Evolutionary conservation across 2,888 invertebrate genomes (phyloP).

Genomic region (Campoplex capitator): DNA sequence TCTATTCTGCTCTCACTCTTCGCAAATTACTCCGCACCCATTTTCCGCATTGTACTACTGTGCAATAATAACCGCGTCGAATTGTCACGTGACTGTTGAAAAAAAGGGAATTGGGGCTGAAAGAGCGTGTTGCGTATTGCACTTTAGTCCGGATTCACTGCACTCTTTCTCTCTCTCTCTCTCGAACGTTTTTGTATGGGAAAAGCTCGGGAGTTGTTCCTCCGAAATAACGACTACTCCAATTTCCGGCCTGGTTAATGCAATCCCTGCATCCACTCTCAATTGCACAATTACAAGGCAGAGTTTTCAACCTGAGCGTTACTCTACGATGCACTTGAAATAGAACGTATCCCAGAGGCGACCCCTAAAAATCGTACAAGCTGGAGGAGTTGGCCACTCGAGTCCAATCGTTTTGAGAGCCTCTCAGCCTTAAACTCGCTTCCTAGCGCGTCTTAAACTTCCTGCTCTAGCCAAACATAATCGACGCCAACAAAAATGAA

Average conservation of each 20-base stretch:
- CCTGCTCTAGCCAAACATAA: neutral
- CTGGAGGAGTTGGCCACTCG: neutral
- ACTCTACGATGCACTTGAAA: neutral
- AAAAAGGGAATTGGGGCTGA: neutral
- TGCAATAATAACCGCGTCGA: slow-evolving; percentile 71
- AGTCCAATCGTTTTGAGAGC: neutral
- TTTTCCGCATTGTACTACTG: slow-evolving; percentile 65
- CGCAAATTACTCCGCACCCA: slow-evolving; percentile 64
- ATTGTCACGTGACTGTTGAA: slow-evolving; percentile 55
- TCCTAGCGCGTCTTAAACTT: neutral
- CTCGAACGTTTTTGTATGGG: neutral
- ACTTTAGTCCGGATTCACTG: slow-evolving; percentile 5
- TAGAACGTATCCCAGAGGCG: neutral
- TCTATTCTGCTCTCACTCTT: slow-evolving; percentile 48
- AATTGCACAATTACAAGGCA: neutral
- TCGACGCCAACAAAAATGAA: neutral
- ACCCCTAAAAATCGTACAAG: neutral
- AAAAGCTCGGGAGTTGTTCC: neutral
- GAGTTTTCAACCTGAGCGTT: neutral
- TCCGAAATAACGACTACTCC: neutral
- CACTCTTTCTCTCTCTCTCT: neutral
- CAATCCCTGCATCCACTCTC: neutral
- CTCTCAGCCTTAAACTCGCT: neutral
- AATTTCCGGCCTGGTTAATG: slow-evolving; percentile 9
- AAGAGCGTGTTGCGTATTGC: slow-evolving; percentile 22